A percentile compares a stretch with the other conserved stretches of the same genome.
phyloP scores from a whole-genome alignment of 2,113 vertebrate genomes.

The Mugil cephalus region DNA sequence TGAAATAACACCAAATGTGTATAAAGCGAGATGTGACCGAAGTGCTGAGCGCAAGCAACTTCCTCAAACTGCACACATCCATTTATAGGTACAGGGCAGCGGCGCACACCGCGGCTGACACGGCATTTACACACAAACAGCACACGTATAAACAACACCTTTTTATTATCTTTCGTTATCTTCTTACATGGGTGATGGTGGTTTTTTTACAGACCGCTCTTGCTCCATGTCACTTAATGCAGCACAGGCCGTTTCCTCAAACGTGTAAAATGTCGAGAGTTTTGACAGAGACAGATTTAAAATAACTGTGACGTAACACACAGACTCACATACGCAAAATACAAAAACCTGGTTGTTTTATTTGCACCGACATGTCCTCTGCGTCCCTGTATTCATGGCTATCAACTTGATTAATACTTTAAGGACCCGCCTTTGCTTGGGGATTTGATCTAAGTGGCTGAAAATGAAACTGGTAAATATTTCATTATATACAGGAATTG shows the following conservation, averaged over 20 bases:
- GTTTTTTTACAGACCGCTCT: slow-evolving; percentile 37
- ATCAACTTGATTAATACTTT: slow-evolving; percentile 73
- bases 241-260: slow-evolving; percentile 29
- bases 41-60: slow-evolving; percentile 37
- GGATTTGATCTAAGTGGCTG: slow-evolving; percentile 77
- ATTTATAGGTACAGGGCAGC: slow-evolving; percentile 23
- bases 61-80: slow-evolving; percentile 30
- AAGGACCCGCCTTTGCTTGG: slow-evolving; percentile 82
- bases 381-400: slow-evolving; percentile 64
- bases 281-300: slow-evolving; percentile 49
- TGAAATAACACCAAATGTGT: slow-evolving; percentile 8
- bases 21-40: slow-evolving; percentile 1
- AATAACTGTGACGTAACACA: slow-evolving; percentile 42
- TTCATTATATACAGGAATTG: slow-evolving; percentile 78
- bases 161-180: slow-evolving; percentile 70
- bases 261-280: slow-evolving; percentile 32
- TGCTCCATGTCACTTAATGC: slow-evolving; percentile 34
- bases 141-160: slow-evolving; percentile 63
- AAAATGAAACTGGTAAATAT: slow-evolving; percentile 78
- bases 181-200: slow-evolving; percentile 45
- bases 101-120: neutral
- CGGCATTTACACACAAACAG: neutral
- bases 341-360: slow-evolving; percentile 55
- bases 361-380: slow-evolving; percentile 39
- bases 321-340: slow-evolving; percentile 60